Evolutionary conservation across 1,140 invertebrate genomes (phyloP), one percentile per base, ranked within the genome.

Genomic region (Brachionus angularis): DNA sequence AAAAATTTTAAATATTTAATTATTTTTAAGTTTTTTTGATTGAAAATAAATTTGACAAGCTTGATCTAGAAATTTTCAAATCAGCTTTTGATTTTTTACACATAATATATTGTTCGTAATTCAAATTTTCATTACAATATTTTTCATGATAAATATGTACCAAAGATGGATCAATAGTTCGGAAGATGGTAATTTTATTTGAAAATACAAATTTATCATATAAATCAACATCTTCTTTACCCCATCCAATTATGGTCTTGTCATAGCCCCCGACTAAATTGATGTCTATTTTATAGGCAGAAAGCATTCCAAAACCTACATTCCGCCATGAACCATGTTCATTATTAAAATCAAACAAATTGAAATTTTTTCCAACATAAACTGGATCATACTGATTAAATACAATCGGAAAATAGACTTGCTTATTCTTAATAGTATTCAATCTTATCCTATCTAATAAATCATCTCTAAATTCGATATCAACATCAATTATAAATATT

Each of bases 141-240:
- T 93, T 88, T n/a, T 87, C 87, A 80, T 90, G 89, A 88, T 88
- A 91, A 72, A 88, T 85, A 77, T 90, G 89, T 75, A 90, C 89
- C 73, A 91, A 88, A 12, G 88, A 88, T 1, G 89, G 89, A 82
- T 90, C 89, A 1, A 88, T 89, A 10, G 88, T 87, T 58, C 89
- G 79, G 23, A 90, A 84, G 1, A 91, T 89, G 78, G 88, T 87
- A 73, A 89, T 77, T 72, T 83, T 86, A 14, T 78, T 75, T 46
- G 85, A 84, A 71, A 87, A 88, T 27, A 86, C 86, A 74, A 79
- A 83, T 79, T 90, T 89, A 71, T 88, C 81, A 78, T 89, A 90
- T 7, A 90, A 83, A 79, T 88, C 87, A 1, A 90, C 88, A 75
- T 90, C 89, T 78, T 91, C 89, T 1, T 88, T 87, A 61, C 89